phyloP scores from a whole-genome alignment of 1,140 invertebrate species.

The Hycleus phaleratus region DNA sequence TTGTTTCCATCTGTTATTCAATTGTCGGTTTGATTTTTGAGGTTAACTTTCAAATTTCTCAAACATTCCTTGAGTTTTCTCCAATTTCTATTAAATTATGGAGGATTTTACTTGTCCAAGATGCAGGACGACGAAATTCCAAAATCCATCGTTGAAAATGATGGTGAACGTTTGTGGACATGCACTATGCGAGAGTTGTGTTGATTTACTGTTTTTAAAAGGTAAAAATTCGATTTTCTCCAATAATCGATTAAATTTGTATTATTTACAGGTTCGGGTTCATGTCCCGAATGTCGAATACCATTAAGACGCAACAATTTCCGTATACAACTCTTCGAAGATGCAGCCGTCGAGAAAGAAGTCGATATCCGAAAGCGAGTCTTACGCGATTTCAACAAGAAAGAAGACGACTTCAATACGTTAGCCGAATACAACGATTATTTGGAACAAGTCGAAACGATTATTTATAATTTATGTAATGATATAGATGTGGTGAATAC shows the following conservation, averaged over 20 bases:
- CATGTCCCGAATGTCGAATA: conserved; percentile 87
- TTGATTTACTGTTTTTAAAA: conserved; percentile 90
- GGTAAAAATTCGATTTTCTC: conserved; percentile 47
- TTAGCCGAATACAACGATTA: conserved; percentile 88
- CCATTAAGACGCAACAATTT: conserved; percentile 84
- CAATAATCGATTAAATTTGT: conserved; percentile 7
- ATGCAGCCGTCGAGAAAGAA: conserved; percentile 94
- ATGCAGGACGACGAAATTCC: conserved; percentile 97
- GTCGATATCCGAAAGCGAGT: conserved; percentile 89
- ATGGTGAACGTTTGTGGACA: conserved; percentile 99
- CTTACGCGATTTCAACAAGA: conserved; percentile 85
- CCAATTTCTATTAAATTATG: conserved; percentile 44
- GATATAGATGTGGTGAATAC: conserved; percentile 85
- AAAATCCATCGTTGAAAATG: conserved; percentile 93
- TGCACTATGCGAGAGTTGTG: conserved; percentile 93
- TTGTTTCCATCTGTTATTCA: too few species aligned
- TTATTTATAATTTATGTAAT: conserved; percentile 88
- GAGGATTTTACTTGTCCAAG: conserved; percentile 90
- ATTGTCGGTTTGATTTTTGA: too few species aligned
- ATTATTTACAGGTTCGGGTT: conserved; percentile 66
- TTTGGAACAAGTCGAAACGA: conserved; percentile 82
- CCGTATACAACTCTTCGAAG: conserved; percentile 92
- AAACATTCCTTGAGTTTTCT: too few species aligned
- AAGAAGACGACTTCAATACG: conserved; percentile 78
- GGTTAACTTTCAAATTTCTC: too few species aligned